A percentile compares a stretch with the other conserved stretches of the same genome.
phyloP scores from a whole-genome alignment of 2,113 vertebrate species.

The Rallus limicola region DNA sequence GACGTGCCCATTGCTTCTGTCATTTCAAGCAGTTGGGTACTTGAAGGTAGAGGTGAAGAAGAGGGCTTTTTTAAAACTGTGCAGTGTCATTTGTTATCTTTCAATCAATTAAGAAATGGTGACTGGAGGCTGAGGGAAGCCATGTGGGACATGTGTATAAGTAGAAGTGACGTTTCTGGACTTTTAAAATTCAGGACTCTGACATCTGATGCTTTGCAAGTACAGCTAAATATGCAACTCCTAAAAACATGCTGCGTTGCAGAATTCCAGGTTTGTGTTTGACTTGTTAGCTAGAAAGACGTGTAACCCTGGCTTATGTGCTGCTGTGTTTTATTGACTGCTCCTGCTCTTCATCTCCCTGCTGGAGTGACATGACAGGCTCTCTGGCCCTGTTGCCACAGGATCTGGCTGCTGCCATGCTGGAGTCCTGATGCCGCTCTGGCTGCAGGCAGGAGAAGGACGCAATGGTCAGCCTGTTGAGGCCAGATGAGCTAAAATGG shows the following conservation, averaged over 20 bases:
- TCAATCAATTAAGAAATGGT: neutral
- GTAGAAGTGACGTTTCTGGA: neutral
- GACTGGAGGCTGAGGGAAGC: neutral
- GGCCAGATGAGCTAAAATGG: neutral
- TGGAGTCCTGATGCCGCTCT: neutral
- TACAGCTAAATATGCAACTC: neutral
- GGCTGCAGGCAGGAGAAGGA: fast-evolving
- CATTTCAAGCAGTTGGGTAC: fast-evolving
- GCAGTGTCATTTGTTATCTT: neutral
- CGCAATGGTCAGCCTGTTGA: fast-evolving
- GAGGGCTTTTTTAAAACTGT: neutral
- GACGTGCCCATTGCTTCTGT: neutral
- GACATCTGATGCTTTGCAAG: neutral
- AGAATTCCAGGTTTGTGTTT: neutral
- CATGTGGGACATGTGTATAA: neutral
- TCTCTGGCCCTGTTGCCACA: neutral
- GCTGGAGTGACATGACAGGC: fast-evolving
- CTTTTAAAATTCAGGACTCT: neutral
- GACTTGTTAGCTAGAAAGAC: neutral
- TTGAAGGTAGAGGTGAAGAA: neutral
- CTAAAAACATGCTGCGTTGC: neutral
- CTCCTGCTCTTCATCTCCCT: neutral
- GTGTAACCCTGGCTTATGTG: fast-evolving
- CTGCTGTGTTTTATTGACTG: fast-evolving
- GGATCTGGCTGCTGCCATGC: fast-evolving